These are phyloP conservation scores for Strigamia crassipes DNA, from an alignment of 2,888 invertebrate genomes.

Conservation along the genomic window DNA sequence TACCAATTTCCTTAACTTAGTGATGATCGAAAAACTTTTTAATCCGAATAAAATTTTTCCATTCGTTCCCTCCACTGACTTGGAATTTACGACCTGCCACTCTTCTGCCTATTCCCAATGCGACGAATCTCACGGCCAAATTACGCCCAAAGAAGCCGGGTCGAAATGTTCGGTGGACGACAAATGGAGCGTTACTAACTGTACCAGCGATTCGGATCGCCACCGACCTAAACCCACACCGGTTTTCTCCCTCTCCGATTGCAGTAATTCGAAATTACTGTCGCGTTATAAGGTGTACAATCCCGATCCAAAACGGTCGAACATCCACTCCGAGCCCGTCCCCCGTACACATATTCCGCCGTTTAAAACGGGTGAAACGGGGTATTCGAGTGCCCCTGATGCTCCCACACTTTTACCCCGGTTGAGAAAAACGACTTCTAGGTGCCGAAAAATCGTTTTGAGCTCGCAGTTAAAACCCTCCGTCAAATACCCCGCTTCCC, in stretches of 20 bases:
- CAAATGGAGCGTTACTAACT: too few relatives aligned
- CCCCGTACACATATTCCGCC: not conserved
- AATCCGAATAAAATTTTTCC: not conserved
- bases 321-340: not conserved
- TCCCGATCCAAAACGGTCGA: not conserved
- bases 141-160: too few relatives aligned
- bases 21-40: not conserved
- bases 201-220: too few relatives aligned
- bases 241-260: too few relatives aligned
- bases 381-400: not conserved
- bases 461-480: not conserved
- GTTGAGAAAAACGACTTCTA: not conserved
- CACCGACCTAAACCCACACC: too few relatives aligned
- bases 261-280: not conserved
- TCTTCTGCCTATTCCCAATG: not conserved
- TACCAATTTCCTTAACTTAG: too few relatives aligned
- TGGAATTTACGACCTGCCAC: not conserved
- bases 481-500: not conserved
- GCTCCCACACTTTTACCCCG: not conserved
- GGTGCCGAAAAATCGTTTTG: too few relatives aligned
- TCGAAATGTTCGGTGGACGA: too few relatives aligned
- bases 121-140: too few relatives aligned
- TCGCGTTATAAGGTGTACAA: not conserved
- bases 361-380: not conserved
- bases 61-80: not conserved